phyloP scores from a whole-genome alignment of 2,888 invertebrate genomes.

The Pristionchus fissidentatus region DNA sequence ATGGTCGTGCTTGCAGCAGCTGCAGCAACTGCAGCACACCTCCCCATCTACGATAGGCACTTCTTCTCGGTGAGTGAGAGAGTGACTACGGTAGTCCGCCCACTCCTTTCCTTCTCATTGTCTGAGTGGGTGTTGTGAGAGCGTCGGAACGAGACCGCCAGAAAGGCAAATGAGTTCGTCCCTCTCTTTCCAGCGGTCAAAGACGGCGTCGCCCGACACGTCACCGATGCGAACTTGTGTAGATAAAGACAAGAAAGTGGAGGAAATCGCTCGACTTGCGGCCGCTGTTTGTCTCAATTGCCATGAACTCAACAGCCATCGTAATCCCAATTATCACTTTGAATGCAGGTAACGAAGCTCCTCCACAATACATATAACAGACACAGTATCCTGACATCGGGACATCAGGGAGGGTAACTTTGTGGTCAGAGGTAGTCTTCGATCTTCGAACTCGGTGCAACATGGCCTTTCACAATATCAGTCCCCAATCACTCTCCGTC shows the following conservation, averaged over 20 bases:
- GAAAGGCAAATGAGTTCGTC: not conserved
- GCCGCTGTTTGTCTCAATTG: slow-evolving; percentile 18
- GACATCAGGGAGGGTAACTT: too few relatives aligned
- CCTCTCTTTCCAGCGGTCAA: not conserved
- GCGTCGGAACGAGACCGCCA: not conserved
- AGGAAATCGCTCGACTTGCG: not conserved
- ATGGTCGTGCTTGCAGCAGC: not conserved
- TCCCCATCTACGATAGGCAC: slow-evolving; percentile 42
- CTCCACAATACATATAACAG: too few relatives aligned
- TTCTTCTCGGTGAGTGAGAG: slow-evolving; percentile 27
- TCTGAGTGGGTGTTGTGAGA: not conserved
- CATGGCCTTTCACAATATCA: too few relatives aligned
- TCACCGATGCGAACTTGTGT: not conserved
- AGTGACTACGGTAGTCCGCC: slow-evolving; percentile 6
- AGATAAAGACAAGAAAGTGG: not conserved
- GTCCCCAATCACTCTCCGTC: not conserved
- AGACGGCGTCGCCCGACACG: not conserved
- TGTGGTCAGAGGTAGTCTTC: too few relatives aligned
- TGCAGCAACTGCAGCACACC: not conserved
- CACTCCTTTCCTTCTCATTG: not conserved
- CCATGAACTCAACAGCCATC: not conserved
- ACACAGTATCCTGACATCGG: too few relatives aligned
- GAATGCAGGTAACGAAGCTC: slow-evolving; percentile 39
- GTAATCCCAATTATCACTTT: slow-evolving; percentile 23
- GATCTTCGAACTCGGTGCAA: too few relatives aligned